Conservation (phyloP, 2,797 vertebrate genomes). For the Periophthalmus magnuspinnatus region DNA sequence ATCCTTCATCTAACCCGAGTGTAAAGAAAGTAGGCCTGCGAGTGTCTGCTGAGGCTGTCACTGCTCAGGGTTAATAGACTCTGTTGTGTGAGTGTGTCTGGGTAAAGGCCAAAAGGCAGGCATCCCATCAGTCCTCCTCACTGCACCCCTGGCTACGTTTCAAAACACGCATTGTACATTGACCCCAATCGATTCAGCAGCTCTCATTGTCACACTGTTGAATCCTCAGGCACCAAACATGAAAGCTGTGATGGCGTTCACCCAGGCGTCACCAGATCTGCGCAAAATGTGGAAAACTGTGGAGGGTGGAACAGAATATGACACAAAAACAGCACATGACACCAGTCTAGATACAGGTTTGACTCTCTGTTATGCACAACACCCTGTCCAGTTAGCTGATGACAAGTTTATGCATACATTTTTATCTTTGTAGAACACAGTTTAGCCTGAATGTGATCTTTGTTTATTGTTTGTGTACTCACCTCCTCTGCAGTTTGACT, state of each 20-base stretch:
- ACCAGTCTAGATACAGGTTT: neutral
- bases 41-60: neutral
- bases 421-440: neutral
- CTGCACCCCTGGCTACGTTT: constrained; percentile 42
- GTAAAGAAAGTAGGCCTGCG: neutral
- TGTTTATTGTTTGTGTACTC: constrained; percentile 26
- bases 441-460: constrained; percentile 15
- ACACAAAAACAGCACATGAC: neutral
- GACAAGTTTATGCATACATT: too few relatives aligned
- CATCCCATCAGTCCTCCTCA: constrained; percentile 45
- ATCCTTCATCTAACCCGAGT: neutral
- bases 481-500: constrained; percentile 66
- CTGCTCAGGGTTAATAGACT: constrained; percentile 7
- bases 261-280: constrained; percentile 9
- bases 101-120: constrained; percentile 17
- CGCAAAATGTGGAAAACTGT: neutral
- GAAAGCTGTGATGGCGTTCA: constrained; percentile 5
- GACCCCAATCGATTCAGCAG: constrained; percentile 54
- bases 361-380: neutral
- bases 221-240: constrained; percentile 24
- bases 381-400: neutral
- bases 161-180: constrained; percentile 58
- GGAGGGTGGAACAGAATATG: constrained; percentile 2
- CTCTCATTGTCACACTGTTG: constrained; percentile 29
- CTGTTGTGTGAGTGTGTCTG: too few relatives aligned